Conservation (phyloP, 1,140 invertebrate species). For the Alviniconcha marisindica region DNA sequence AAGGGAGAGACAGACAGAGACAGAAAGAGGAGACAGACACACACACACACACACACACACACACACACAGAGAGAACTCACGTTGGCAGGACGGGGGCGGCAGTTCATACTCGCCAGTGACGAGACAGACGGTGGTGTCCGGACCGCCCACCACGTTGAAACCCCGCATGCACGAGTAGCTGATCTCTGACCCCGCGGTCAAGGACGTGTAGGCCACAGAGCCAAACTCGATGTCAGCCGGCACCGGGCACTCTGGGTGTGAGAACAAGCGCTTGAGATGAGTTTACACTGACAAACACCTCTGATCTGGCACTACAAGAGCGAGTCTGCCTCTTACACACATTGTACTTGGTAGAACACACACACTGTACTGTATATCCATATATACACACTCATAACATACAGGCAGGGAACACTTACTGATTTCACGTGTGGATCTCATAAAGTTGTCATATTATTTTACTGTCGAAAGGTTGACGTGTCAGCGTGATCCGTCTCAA, state of each 20-base stretch:
- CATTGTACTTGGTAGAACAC: too few relatives aligned
- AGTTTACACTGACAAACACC: not conserved
- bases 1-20: too few relatives aligned
- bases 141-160: conserved; percentile 70
- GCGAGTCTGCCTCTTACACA: too few relatives aligned
- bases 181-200: conserved; percentile 53
- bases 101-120: conserved; percentile 74
- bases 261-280: conserved; percentile 66
- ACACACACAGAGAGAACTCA: conserved; percentile 71
- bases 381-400: too few relatives aligned
- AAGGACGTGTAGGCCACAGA: conserved; percentile 48
- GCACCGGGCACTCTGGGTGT: conserved; percentile 78
- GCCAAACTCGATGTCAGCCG: conserved; percentile 57
- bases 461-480: too few relatives aligned
- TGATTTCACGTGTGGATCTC: too few relatives aligned
- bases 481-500: too few relatives aligned
- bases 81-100: conserved; percentile 74
- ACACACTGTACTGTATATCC: too few relatives aligned
- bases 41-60: too few relatives aligned
- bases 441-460: too few relatives aligned
- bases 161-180: conserved; percentile 74
- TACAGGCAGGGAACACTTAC: too few relatives aligned
- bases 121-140: conserved; percentile 64
- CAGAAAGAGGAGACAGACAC: too few relatives aligned
- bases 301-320: not conserved